Base-by-base conservation (phyloP, 2,888 invertebrate species). In the Leptogaster cylindrica region DNA sequence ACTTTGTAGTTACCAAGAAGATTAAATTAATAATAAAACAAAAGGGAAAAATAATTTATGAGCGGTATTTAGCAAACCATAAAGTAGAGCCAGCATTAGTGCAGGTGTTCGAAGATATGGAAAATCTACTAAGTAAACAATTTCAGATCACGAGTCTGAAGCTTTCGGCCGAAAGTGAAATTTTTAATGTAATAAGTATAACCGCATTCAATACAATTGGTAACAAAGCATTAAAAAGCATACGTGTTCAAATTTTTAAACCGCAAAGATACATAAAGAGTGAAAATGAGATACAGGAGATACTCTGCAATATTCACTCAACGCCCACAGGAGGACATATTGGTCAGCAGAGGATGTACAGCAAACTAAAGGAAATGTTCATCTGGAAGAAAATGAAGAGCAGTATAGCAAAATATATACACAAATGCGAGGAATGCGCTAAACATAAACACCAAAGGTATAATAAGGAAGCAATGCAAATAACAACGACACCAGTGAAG, bases 111-210 rank as follows among this genome's bases (percentile, higher is more conserved):
- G 16, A 28, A 16, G n/a, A 16, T 12, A 14, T 55, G 33, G 55
- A 55, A 14, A n/a, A 31, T 1, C 7, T 33, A 16, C n/a, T 28
- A 12, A 5, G 10, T 8, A 52, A 31, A 28, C 10, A 18, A 55
- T 14, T 31, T 55, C 55, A 55, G 33, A 33, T 12, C 14, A n/a
- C n/a, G 27, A 51, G 16, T 33, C 28, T 33, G 55, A 33, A 16
- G 10, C 14, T 55, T 28, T 33, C 28, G 6, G 31, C 55, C 6
- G n/a, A 28, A 31, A 55, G 33, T 18, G 1, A 55, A 10, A 12
- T 55, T 18, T 55, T 55, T 31, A 33, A 31, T 3, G 10, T 33
- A 33, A 28, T 33, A n/a, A 31, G 33, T 33, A 28, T 14, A 14
- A 51, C 27, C 25, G 8, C 51, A 14, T 28, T 51, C 28, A 51